phyloP scores from a whole-genome alignment of 2,888 invertebrate species.

The Troides oblongomaculatus region DNA sequence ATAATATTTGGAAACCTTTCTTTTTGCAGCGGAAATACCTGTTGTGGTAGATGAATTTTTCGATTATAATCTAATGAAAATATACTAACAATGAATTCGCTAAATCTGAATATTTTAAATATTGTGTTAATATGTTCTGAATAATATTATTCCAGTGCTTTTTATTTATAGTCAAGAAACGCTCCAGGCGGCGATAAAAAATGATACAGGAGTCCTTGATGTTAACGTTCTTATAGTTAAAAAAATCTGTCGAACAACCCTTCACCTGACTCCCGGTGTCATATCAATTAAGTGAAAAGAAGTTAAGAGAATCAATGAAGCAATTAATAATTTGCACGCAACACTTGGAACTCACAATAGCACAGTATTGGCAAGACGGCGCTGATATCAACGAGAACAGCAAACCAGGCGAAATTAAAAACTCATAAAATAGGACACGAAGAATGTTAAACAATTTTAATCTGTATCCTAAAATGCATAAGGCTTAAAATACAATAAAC shows the following conservation, averaged over 20 bases:
- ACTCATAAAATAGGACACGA: conserved; percentile 25
- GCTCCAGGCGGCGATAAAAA: conserved; percentile 7
- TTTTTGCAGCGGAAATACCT: too few relatives aligned
- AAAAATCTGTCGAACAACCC: conserved; percentile 27
- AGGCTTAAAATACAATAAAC: conserved; percentile 18
- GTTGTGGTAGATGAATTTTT: too few relatives aligned
- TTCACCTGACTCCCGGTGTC: conserved; percentile 26
- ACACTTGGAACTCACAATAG: conserved; percentile 32
- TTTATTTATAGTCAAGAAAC: neutral
- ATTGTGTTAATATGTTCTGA: neutral
- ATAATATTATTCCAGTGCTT: neutral
- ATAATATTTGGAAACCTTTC: too few relatives aligned
- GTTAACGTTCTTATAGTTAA: conserved; percentile 2
- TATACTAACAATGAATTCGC: too few relatives aligned
- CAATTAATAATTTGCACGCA: conserved; percentile 56
- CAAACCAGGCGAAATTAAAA: conserved; percentile 30
- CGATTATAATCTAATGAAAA: too few relatives aligned
- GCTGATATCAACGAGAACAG: conserved; percentile 24
- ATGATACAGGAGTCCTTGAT: conserved; percentile 4
- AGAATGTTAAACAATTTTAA: neutral
- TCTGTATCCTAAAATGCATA: conserved; percentile 7
- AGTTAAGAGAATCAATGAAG: conserved; percentile 52
- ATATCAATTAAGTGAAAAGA: conserved; percentile 35
- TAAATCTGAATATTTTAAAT: too few relatives aligned
- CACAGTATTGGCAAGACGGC: conserved; percentile 30